These are phyloP conservation scores for Phrynocephalus guinanensis DNA, from an alignment of 2,797 vertebrate species.

Conservation along the genomic window DNA sequence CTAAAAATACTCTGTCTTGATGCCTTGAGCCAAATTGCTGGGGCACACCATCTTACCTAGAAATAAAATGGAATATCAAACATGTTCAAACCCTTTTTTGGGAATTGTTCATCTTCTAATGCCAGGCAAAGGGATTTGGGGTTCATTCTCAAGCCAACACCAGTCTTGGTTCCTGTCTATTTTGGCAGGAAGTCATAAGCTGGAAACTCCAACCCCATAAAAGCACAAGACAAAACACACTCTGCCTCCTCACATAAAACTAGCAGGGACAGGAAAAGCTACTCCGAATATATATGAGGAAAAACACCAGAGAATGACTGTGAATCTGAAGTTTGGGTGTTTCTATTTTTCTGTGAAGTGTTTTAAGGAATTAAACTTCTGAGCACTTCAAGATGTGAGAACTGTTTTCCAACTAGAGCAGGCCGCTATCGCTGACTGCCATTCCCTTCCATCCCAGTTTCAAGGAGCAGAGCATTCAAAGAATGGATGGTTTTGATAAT, in stretches of 20 bases:
- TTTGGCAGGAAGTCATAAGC: neutral
- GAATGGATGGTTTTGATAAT: neutral
- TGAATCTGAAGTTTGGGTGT: constrained; percentile 14
- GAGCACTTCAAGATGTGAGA: constrained; percentile 31
- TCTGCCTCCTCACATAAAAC: constrained; percentile 32
- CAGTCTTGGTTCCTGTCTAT: constrained; percentile 6
- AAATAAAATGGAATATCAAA: neutral
- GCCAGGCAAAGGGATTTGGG: constrained; percentile 16
- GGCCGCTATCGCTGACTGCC: constrained; percentile 45
- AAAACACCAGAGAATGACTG: constrained; percentile 11
- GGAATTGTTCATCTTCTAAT: constrained; percentile 33
- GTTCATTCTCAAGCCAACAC: constrained; percentile 15
- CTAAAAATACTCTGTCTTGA: constrained; percentile 46
- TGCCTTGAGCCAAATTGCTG: constrained; percentile 2
- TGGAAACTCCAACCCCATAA: rapidly evolving
- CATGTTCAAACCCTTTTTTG: constrained; percentile 30
- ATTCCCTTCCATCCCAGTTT: constrained; percentile 17
- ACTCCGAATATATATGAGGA: constrained; percentile 27
- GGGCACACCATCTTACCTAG: constrained; percentile 2
- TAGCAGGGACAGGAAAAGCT: constrained; percentile 27
- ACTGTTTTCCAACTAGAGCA: constrained; percentile 10
- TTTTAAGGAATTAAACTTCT: neutral
- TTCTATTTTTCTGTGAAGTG: neutral
- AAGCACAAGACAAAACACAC: constrained; percentile 33
- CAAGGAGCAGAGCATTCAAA: neutral